phyloP scores from a whole-genome alignment of 2,797 vertebrate species.

The Ctenosaura bakeri region DNA sequence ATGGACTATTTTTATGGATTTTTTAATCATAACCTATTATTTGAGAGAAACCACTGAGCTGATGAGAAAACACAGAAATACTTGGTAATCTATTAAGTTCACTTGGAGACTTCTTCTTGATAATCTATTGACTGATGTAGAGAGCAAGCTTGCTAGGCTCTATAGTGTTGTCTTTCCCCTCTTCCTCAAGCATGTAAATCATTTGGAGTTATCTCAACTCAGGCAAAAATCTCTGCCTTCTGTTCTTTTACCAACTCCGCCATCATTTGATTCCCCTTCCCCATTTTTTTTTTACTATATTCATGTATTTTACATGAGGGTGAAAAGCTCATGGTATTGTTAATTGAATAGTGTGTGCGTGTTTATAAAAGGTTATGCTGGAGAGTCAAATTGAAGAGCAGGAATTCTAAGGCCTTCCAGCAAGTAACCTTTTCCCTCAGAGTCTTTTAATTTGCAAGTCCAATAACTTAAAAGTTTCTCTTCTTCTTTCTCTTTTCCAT shows the following conservation, averaged over 20 bases:
- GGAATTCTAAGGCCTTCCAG: not conserved
- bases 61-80: constrained; percentile 6
- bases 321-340: not conserved
- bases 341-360: constrained; percentile 15
- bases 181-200: not conserved
- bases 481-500: constrained; percentile 19
- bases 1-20: too few relatives aligned
- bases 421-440: constrained; percentile 18
- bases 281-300: not conserved
- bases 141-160: constrained; percentile 7
- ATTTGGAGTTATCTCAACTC: constrained; percentile 16
- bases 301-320: constrained; percentile 3
- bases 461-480: constrained; percentile 38
- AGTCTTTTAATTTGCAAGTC: constrained; percentile 42
- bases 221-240: not conserved
- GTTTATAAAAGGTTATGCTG: not conserved
- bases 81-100: not conserved
- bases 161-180: not conserved
- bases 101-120: not conserved
- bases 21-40: not conserved
- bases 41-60: not conserved
- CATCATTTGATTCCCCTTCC: not conserved
- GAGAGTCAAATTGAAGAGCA: constrained; percentile 24
- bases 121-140: not conserved
- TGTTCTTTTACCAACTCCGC: not conserved